Percentiles rank a stretch among this genome's conserved stretches.
These are phyloP conservation scores for Syngnathus rostellatus DNA, from an alignment of 2,797 vertebrate genomes.

Conservation along the genomic window DNA sequence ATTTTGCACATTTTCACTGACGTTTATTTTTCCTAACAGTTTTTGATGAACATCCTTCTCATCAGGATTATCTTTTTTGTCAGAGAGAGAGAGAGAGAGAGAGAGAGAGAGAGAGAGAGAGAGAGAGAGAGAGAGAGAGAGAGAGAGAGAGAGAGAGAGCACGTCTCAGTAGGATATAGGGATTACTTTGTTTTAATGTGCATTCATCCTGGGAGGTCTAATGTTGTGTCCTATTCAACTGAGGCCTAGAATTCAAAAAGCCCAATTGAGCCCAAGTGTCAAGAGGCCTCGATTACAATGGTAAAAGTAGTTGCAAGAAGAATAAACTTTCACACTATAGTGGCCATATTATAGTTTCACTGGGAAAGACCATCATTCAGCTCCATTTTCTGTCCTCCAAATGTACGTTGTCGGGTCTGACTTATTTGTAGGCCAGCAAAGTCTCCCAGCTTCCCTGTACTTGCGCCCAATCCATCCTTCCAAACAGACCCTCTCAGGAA, in stretches of 20 bases:
- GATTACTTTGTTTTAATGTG: conserved; percentile 39
- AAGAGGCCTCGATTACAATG: conserved; percentile 45
- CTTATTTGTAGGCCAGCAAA: conserved; percentile 49
- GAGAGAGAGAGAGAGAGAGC: conserved; percentile 2
- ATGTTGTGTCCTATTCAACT: conserved; percentile 39
- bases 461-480: conserved; percentile 28
- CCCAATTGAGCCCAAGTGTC: conserved; percentile 31
- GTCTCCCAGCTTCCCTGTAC: conserved; percentile 35
- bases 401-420: conserved; percentile 46
- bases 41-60: conserved; percentile 32
- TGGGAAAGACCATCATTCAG: conserved; percentile 26
- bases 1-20: conserved; percentile 17
- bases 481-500: conserved; percentile 27
- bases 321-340: conserved; percentile 28
- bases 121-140: no score
- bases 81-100: conserved; percentile 13
- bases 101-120: no score
- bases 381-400: conserved; percentile 36
- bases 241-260: conserved; percentile 52
- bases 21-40: conserved; percentile 21
- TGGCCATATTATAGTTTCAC: conserved; percentile 27
- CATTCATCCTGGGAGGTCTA: conserved; percentile 32
- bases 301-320: conserved; percentile 42
- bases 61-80: conserved; percentile 35
- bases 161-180: conserved; percentile 32